A percentile compares a stretch with the other conserved stretches of the same genome.
Evolutionary conservation across 2,888 invertebrate species (phyloP).

Genomic region (Sarcophaga caerulescens): DNA sequence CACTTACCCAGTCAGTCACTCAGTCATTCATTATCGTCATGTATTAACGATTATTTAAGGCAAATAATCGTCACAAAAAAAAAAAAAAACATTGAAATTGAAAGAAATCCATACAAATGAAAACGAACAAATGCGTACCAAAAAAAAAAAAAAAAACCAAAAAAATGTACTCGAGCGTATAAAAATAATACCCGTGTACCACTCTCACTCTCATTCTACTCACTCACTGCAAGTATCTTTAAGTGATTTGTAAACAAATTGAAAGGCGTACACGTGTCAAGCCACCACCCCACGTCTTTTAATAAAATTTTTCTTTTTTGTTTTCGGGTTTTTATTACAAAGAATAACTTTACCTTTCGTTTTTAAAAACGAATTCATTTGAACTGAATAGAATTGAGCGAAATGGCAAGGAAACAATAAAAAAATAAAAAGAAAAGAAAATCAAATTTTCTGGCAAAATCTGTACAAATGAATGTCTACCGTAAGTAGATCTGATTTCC

Average conservation of each 20-base stretch:
- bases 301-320: conserved; percentile 4
- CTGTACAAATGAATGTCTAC: conserved; percentile 38
- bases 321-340: conserved; percentile 58
- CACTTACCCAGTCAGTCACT: not conserved
- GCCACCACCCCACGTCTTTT: conserved; percentile 69
- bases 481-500: conserved; percentile 55
- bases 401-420: no score
- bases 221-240: conserved; percentile 73
- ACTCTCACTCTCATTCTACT: no score
- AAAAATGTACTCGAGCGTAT: conserved; percentile 64
- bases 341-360: conserved; percentile 62
- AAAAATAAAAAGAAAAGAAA: not conserved
- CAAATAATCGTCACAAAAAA: not conserved
- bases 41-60: conserved; percentile 25
- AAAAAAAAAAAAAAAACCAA: not conserved
- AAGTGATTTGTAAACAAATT: conserved; percentile 82
- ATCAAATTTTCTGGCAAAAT: conserved; percentile 52
- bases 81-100: not conserved
- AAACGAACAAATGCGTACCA: not conserved
- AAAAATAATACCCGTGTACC: conserved; percentile 36
- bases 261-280: conserved; percentile 80
- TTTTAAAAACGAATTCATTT: not conserved
- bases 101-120: conserved; percentile 31
- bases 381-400: not conserved
- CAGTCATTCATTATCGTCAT: conserved; percentile 26